Evolutionary conservation across 2,888 invertebrate genomes (phyloP).

Genomic region (Agrenia bidenticulata): DNA sequence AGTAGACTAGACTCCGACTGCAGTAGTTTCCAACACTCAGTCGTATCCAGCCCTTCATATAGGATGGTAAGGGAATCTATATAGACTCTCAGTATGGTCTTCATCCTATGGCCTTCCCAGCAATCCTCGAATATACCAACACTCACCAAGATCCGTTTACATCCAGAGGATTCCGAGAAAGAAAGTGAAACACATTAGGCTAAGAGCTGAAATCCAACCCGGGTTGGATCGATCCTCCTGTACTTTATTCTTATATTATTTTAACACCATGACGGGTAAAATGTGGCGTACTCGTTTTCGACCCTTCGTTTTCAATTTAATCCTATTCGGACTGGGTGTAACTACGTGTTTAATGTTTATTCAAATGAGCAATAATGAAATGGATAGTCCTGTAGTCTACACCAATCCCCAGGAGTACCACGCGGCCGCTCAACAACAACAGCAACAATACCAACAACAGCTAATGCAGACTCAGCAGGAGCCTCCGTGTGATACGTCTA

Average conservation of each 20-base stretch:
- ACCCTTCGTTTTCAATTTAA: constrained; percentile 37
- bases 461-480: constrained; percentile 14
- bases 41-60: too few species aligned
- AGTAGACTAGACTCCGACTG: constrained; percentile 2
- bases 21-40: constrained; percentile 13
- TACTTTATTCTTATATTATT: too few species aligned
- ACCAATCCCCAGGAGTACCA: constrained; percentile 36
- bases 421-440: constrained; percentile 19
- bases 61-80: too few species aligned
- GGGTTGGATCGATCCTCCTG: too few species aligned
- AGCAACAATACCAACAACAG: not conserved
- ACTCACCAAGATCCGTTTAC: too few species aligned
- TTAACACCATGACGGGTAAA: constrained; percentile 17
- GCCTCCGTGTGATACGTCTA: constrained; percentile 13
- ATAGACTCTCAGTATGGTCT: too few species aligned
- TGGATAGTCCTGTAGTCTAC: constrained; percentile 33
- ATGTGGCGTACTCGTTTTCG: constrained; percentile 40
- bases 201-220: too few species aligned
- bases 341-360: constrained; percentile 40
- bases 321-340: constrained; percentile 43
- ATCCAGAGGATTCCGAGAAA: too few species aligned
- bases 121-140: too few species aligned
- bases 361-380: constrained; percentile 33
- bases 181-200: too few species aligned
- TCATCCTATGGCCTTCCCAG: too few species aligned